A percentile compares a stretch with the other conserved stretches of the same genome.
Evolutionary conservation across 2,113 vertebrate genomes (phyloP).

Genomic region (Silurus meridionalis): DNA sequence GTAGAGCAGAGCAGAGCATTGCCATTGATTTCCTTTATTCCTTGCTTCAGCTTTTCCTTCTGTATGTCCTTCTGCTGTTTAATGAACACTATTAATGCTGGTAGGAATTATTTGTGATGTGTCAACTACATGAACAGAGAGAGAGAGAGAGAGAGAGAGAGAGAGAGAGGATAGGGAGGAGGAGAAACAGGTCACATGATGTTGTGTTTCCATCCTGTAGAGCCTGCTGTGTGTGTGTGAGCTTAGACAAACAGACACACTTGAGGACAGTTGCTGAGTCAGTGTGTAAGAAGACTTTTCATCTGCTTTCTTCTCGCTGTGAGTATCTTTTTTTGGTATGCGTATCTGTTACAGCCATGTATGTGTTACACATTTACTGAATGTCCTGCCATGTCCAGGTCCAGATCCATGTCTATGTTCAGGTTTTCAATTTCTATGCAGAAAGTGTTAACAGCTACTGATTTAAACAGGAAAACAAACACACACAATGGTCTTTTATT

Average conservation of each 20-base stretch:
- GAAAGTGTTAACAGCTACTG: background rate
- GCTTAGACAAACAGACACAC: background rate
- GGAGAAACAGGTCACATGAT: slow-evolving; percentile 4
- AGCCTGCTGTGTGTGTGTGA: background rate
- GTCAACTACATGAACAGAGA: background rate
- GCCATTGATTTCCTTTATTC: slow-evolving; percentile 2
- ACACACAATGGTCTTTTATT: background rate
- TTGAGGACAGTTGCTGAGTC: slow-evolving; percentile 10
- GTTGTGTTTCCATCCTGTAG: background rate
- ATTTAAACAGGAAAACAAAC: background rate
- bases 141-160: background rate
- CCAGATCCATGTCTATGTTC: background rate
- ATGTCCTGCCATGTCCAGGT: background rate
- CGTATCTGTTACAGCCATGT: background rate
- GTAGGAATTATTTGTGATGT: background rate
- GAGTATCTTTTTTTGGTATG: background rate
- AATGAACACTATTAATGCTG: slow-evolving; percentile 22
- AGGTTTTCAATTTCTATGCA: background rate
- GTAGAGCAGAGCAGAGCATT: background rate
- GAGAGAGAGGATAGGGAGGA: background rate
- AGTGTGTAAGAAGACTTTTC: background rate
- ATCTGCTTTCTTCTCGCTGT: slow-evolving; percentile 2
- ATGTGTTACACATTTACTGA: background rate
- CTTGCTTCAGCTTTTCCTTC: slow-evolving; percentile 5
- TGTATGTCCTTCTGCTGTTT: background rate